A percentile compares a stretch with the other conserved stretches of the same genome.
Conservation (phyloP, 2,888 invertebrate species). For the Phaedon cochleariae region DNA sequence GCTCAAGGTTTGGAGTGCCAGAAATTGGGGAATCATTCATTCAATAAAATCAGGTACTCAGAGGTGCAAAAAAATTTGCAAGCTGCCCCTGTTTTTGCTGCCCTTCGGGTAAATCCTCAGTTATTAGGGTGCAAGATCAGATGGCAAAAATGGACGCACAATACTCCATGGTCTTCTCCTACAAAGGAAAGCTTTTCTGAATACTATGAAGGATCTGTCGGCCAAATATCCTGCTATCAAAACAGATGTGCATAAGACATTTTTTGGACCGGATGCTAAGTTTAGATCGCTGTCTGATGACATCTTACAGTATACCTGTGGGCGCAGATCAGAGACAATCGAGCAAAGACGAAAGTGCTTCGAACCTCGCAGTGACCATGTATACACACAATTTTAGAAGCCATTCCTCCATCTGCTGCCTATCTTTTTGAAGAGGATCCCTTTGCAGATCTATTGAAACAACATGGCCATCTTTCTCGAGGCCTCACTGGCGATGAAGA, state of each 20-base stretch:
- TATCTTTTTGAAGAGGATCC: too few species aligned
- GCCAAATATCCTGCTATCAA: neutral
- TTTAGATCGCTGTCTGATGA: neutral
- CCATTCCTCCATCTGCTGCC: neutral
- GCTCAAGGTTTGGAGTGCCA: constrained; percentile 24
- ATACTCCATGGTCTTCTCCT: neutral
- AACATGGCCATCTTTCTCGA: too few species aligned
- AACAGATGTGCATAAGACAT: neutral
- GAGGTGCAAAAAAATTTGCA: constrained; percentile 22
- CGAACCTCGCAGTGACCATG: neutral
- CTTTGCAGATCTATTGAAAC: too few species aligned
- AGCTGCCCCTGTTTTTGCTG: constrained; percentile 19
- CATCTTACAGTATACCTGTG: neutral
- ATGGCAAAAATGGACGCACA: too few species aligned
- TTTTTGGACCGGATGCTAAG: neutral
- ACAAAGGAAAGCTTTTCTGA: neutral
- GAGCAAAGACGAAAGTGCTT: neutral
- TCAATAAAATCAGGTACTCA: constrained; percentile 17
- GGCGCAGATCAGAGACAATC: neutral
- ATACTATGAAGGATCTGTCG: neutral
- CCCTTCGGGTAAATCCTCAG: constrained; percentile 17
- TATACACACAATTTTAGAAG: neutral
- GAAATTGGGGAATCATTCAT: constrained; percentile 20
- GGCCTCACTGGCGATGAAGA: too few species aligned
- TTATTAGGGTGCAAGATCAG: too few species aligned